Evolutionary conservation across 1,140 invertebrate genomes (phyloP), one percentile per base, ranked within the genome.

Genomic region (Lutraria rhynchaena): DNA sequence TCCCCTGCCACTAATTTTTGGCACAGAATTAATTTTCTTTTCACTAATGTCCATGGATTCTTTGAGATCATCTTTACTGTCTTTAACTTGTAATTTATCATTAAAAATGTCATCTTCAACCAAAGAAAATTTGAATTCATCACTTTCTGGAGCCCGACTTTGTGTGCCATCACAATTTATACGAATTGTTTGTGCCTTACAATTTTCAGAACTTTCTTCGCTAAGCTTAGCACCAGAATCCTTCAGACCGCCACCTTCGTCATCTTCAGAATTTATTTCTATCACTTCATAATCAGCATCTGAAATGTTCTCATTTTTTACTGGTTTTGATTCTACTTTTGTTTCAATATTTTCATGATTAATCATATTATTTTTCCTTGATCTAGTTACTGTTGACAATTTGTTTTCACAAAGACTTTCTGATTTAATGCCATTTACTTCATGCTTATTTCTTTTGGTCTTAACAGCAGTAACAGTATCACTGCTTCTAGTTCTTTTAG

Each of bases 261-360:
- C 63, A 19, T 57, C 55, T 3, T 77, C 75, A 11, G 73, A 75
- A 22, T 60, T 35, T 41, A 75, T 75, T 75, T 77, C 75, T 55
- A 77, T 77, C n/a, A 67, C 63, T 67, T 67, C 60, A 33, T 31
- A 24, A 13, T 55, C 35, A 24, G 63, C 61, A 51, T 77, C 46
- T 27, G 35, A 0, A 22, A 11, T 22, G 24, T 44, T 49, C 3
- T 57, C 49, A 44, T 35, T 35, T 37, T 22, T 24, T 24, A 31
- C 7, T 37, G 11, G 2, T 55, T 65, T 65, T 53, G 44, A 67
- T 27, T 41, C 63, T 35, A 13, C 15, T 17, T 65, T 3, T 7
- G 27, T 55, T 17, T 67, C 61, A 31, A 11, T 37, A 65, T 41
- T 63, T 67, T 67, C 41, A 41, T 55, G 65, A 13, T 27, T n/a